Percentiles rank a stretch among this genome's conserved stretches.
Evolutionary conservation across 37 sponge, comb jelly and placozoan genomes (phyloP).

Genomic region (Halisarca cf. caerulea): DNA sequence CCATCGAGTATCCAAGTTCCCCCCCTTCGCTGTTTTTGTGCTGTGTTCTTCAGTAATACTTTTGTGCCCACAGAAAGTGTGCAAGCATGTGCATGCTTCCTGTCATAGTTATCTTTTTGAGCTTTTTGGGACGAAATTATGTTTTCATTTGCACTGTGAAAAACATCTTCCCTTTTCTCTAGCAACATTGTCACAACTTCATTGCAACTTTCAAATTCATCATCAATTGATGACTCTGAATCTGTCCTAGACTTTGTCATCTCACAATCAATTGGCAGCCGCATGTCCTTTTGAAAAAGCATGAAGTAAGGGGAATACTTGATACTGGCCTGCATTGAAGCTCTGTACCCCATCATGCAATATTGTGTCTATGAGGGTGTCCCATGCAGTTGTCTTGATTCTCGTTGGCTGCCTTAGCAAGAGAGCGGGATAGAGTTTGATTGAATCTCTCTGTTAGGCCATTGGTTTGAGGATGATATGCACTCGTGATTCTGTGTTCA

Average conservation of each 20-base stretch:
- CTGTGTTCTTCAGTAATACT: slow-evolving; percentile 41
- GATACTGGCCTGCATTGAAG: slow-evolving; percentile 27
- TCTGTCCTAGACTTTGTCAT: no score
- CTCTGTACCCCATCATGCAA: slow-evolving; percentile 36
- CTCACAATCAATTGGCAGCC: slow-evolving; percentile 29
- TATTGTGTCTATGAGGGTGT: no score
- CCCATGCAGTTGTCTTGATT: slow-evolving; percentile 38
- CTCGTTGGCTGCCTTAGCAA: slow-evolving; percentile 34
- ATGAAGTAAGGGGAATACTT: slow-evolving; percentile 43
- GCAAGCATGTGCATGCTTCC: slow-evolving; percentile 6
- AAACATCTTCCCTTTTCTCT: no score
- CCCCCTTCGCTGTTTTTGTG: slow-evolving; percentile 43
- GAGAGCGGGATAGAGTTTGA: slow-evolving; percentile 24
- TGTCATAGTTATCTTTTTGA: slow-evolving; percentile 26
- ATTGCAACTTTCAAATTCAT: no score
- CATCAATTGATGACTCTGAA: no score
- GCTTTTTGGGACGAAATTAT: slow-evolving; percentile 18
- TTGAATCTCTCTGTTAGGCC: slow-evolving; percentile 50
- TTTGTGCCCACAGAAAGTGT: slow-evolving; percentile 3
- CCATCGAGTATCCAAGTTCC: slow-evolving; percentile 36
- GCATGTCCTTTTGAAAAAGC: slow-evolving; percentile 7
- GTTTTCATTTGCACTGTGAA: slow-evolving; percentile 19
- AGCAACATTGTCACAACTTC: no score
- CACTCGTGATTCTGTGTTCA: slow-evolving; percentile 32
- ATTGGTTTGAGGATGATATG: slow-evolving; percentile 49